A percentile compares a stretch with the other conserved stretches of the same genome.
These are phyloP conservation scores for Drosophila chauvacae DNA, from an alignment of 1,140 invertebrate genomes.

Conservation along the genomic window DNA sequence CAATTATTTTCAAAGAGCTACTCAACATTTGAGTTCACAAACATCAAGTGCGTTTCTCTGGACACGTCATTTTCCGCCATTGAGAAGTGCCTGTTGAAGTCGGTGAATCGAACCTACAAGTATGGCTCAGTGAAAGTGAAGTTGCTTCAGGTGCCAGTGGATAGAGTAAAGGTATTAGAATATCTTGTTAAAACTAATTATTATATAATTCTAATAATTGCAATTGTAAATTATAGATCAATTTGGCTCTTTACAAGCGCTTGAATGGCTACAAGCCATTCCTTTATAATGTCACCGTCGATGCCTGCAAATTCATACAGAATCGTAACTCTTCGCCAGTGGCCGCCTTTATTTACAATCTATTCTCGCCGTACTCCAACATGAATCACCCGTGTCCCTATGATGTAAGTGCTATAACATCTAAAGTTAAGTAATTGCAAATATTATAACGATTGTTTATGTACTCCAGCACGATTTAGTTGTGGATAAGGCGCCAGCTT, in stretches of 20 bases:
- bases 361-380: slow-evolving; percentile 16
- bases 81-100: not conserved
- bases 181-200: not conserved
- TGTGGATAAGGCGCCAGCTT: slow-evolving; percentile 7
- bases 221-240: not conserved
- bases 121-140: not conserved
- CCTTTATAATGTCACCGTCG: slow-evolving; percentile 14
- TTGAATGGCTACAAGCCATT: slow-evolving; percentile 20
- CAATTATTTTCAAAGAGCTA: not conserved
- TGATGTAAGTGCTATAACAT: not conserved
- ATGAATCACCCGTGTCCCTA: slow-evolving; percentile 14
- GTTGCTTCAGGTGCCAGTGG: not conserved
- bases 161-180: not conserved
- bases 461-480: not conserved
- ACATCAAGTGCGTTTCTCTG: not conserved
- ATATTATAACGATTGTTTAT: not conserved
- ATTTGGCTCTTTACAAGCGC: slow-evolving; percentile 2
- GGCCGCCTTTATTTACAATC: not conserved
- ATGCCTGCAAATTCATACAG: slow-evolving; percentile 6
- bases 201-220: not conserved
- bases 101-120: slow-evolving; percentile 3
- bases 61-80: not conserved
- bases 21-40: not conserved
- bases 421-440: too few relatives aligned
- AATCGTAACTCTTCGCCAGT: slow-evolving; percentile 6